Conservation (phyloP, 1,140 invertebrate species). For the Brachionus asplanchnoidis region DNA sequence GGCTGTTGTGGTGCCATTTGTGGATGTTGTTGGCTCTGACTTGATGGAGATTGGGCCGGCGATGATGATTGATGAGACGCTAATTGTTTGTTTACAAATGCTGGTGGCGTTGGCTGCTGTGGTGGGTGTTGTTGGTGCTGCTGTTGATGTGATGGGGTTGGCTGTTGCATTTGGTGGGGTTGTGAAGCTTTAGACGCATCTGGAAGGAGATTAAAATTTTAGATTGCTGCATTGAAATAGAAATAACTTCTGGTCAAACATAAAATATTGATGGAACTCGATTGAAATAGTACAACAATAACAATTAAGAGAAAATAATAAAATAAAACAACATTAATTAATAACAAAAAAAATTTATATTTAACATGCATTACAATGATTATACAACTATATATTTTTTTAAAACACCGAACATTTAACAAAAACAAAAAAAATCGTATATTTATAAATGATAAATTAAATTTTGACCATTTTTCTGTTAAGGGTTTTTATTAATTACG, state of each 20-base stretch:
- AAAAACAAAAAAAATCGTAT: background rate
- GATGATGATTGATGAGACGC: background rate
- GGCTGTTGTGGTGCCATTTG: background rate
- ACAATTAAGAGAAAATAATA: background rate
- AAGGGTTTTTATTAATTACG: background rate
- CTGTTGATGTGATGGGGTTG: background rate
- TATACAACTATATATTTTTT: background rate
- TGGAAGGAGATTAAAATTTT: slow-evolving; percentile 28
- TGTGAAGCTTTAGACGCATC: background rate
- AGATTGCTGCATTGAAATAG: background rate
- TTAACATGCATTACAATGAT: slow-evolving; percentile 3
- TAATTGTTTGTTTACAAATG: background rate
- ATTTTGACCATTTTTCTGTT: background rate
- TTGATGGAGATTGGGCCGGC: background rate
- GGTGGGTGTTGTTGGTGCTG: background rate
- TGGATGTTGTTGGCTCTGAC: background rate
- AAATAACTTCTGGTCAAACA: background rate
- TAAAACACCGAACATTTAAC: slow-evolving; percentile 19
- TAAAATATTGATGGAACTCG: slow-evolving; percentile 26
- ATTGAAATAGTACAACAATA: background rate
- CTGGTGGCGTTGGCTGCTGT: background rate
- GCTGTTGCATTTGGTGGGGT: background rate
- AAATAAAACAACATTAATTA: background rate
- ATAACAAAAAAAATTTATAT: background rate
- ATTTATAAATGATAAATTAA: background rate